Evolutionary conservation across 2,888 invertebrate genomes (phyloP).

Genomic region (Drosophila mimica): DNA sequence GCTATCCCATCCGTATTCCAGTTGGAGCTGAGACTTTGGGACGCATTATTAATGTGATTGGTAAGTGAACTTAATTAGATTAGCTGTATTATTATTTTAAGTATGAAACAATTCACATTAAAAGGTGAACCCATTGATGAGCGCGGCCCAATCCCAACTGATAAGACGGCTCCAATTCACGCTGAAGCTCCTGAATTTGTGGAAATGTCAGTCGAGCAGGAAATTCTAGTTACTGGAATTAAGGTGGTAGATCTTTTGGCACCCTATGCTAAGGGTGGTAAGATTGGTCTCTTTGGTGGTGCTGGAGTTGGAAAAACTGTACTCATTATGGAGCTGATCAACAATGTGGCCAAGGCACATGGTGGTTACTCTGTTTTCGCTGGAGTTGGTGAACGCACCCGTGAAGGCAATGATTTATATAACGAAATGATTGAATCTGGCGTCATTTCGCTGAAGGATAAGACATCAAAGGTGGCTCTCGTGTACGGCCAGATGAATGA

Average conservation of each 20-base stretch:
- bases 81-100: background rate
- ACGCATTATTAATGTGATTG: slow-evolving; percentile 97
- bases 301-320: slow-evolving; percentile 98
- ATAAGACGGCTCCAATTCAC: slow-evolving; percentile 93
- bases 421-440: slow-evolving; percentile 98
- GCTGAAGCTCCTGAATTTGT: slow-evolving; percentile 96
- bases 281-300: slow-evolving; percentile 96
- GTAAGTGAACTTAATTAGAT: slow-evolving; percentile 69
- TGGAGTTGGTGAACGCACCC: slow-evolving; percentile 97
- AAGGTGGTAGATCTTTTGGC: slow-evolving; percentile 95
- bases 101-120: background rate
- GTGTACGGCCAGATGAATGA: slow-evolving; percentile 99
- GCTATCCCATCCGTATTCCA: slow-evolving; percentile 95
- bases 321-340: slow-evolving; percentile 97
- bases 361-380: slow-evolving; percentile 98
- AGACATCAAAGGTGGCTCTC: slow-evolving; percentile 93
- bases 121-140: slow-evolving; percentile 90
- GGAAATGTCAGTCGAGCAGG: slow-evolving; percentile 96
- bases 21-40: slow-evolving; percentile 96
- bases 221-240: slow-evolving; percentile 96
- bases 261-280: slow-evolving; percentile 97
- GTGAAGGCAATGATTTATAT: slow-evolving; percentile 97
- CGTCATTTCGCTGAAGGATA: slow-evolving; percentile 95
- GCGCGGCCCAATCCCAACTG: slow-evolving; percentile 93
- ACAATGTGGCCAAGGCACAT: slow-evolving; percentile 97